Evolutionary conservation across 64 coral and sea anemone genomes (phyloP), one percentile per base, ranked within the genome.

Genomic region (Actinia equina): DNA sequence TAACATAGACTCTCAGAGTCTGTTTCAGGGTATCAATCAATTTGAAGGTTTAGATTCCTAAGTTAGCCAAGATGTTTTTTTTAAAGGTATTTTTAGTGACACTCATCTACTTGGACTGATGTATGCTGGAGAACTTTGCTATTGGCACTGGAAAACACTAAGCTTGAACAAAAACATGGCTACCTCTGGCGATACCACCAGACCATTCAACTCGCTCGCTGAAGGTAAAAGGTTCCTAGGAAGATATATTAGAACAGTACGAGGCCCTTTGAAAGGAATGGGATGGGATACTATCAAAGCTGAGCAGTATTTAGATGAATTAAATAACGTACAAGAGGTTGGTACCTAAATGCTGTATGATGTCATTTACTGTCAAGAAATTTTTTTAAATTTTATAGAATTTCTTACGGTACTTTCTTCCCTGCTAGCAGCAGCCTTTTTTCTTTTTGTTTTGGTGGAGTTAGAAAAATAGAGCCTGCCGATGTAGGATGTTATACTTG

Each of bases 21-120:
- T 37, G 30, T 37, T 37, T 37, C 30, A 37, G 30, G 30, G 30
- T 37, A 37, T 37, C 30, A 37, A 37, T 37, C 30, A 37, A 37
- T 37, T 37, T 7, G 7, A 60, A 60, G 8, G 23, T 22, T 9
- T 9, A 69, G 4, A 26, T 23, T n/a, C 19, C 19, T 69, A 7
- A 23, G 26, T 30, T 74, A 5, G 7, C 3, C 5, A 23, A 41
- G 41, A 27, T 18, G 30, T 91, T 80, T 84, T 77, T 8, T 77
- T 43, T 30, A 97, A n/a, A n/a, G 94, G 94, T 59, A 87, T 97
- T 71, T 97, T 91, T 56, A 97, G 91, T 67, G 91, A 97, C 44
- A 97, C 94, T 0, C 94, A 97, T 46, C 71, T 97, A 49, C 80
- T 97, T 56, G 91, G 91, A 42, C 44, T 97, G 17, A 97, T 97